These are phyloP conservation scores for Thamnaconus septentrionalis DNA, from an alignment of 2,113 vertebrate species.

Conservation along the genomic window DNA sequence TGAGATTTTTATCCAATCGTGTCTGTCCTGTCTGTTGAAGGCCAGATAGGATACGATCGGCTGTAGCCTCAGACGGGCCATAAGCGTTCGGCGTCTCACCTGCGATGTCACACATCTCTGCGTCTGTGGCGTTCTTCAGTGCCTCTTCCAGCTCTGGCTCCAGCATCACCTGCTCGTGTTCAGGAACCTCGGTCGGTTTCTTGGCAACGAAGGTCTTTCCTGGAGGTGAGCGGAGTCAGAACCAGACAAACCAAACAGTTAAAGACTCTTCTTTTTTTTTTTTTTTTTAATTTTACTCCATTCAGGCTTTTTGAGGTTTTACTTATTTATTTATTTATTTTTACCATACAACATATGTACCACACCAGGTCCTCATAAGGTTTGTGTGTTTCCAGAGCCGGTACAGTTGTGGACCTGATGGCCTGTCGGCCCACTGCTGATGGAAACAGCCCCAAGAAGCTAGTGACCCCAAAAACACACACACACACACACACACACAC, in stretches of 20 bases:
- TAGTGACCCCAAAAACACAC: constrained; percentile 27
- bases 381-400: too few relatives aligned
- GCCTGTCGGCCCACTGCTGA: neutral
- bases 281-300: too few relatives aligned
- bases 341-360: too few relatives aligned
- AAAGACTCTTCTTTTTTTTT: too few relatives aligned
- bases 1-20: too few relatives aligned
- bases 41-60: too few relatives aligned
- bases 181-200: constrained; percentile 76
- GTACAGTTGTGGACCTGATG: neutral
- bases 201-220: constrained; percentile 88
- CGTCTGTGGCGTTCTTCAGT: constrained; percentile 87
- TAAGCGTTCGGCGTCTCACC: constrained; percentile 66
- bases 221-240: constrained; percentile 27
- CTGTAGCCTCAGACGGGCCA: neutral
- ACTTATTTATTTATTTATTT: too few relatives aligned
- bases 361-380: too few relatives aligned
- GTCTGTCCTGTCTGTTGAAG: too few relatives aligned
- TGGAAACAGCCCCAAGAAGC: constrained; percentile 23
- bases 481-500: constrained; percentile 53
- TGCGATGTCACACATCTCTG: constrained; percentile 97
- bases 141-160: constrained; percentile 96
- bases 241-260: neutral
- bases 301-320: too few relatives aligned
- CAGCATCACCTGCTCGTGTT: constrained; percentile 86